phyloP scores from a whole-genome alignment of 1,140 invertebrate genomes.

The Drosophila teissieri region DNA sequence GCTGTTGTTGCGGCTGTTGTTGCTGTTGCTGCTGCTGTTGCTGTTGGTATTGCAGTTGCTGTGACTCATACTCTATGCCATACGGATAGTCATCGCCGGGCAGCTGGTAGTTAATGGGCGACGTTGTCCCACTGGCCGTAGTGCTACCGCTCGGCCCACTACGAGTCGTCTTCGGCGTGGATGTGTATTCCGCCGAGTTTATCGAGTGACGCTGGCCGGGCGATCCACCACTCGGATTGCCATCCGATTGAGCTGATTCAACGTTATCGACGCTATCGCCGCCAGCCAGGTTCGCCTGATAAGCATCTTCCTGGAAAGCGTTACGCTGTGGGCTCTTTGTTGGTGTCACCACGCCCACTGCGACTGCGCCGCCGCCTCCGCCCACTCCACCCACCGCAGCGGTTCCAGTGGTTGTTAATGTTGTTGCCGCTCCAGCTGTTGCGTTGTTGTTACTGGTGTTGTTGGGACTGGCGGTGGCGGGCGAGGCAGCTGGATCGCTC shows the following conservation, averaged over 20 bases:
- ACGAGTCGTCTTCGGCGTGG: slow-evolving; percentile 72
- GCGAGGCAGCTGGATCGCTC: slow-evolving; percentile 59
- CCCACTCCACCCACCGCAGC: slow-evolving; percentile 6
- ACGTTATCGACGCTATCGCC: slow-evolving; percentile 62
- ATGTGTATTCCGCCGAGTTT: slow-evolving; percentile 76
- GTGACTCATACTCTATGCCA: slow-evolving; percentile 73
- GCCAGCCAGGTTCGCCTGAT: slow-evolving; percentile 49
- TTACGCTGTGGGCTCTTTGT: slow-evolving; percentile 70
- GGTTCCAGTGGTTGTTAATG: slow-evolving; percentile 2
- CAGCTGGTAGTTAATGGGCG: slow-evolving; percentile 74
- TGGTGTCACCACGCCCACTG: slow-evolving; percentile 46
- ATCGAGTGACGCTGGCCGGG: slow-evolving; percentile 73
- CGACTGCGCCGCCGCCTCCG: slow-evolving; percentile 9
- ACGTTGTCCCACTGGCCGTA: slow-evolving; percentile 65
- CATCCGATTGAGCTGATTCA: slow-evolving; percentile 25
- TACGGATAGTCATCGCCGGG: slow-evolving; percentile 70
- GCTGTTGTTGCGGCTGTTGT: slow-evolving; percentile 23
- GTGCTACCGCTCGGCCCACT: slow-evolving; percentile 42
- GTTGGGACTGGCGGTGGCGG: slow-evolving; percentile 45
- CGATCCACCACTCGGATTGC: slow-evolving; percentile 46
- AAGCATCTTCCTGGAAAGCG: slow-evolving; percentile 73
- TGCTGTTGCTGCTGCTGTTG: slow-evolving; percentile 49
- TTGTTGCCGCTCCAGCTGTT: slow-evolving; percentile 3
- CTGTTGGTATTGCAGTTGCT: slow-evolving; percentile 51
- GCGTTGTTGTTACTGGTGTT: slow-evolving; percentile 7